phyloP scores from a whole-genome alignment of 2,888 invertebrate species.

The Julus scandinavius region DNA sequence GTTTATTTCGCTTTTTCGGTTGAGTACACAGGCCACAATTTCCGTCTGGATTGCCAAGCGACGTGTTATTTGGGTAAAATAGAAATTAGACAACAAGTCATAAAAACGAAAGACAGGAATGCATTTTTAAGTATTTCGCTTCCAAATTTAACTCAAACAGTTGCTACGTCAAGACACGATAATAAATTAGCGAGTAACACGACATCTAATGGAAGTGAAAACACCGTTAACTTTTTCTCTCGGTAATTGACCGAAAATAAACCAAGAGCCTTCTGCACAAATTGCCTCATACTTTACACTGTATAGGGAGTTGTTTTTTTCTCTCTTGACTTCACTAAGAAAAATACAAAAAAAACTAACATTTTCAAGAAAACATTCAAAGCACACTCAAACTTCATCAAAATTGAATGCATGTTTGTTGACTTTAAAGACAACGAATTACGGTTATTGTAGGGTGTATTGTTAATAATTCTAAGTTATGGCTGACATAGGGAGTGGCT shows the following conservation, averaged over 20 bases:
- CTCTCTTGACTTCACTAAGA: neutral
- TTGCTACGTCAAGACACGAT: slow-evolving; percentile 35
- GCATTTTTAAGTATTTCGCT: slow-evolving; percentile 12
- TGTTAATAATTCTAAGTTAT: slow-evolving; percentile 6
- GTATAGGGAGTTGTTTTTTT: neutral
- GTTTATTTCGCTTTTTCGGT: slow-evolving; percentile 3
- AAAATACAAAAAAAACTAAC: too few relatives aligned
- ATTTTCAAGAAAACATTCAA: neutral
- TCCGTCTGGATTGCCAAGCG: neutral
- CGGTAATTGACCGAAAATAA: slow-evolving; percentile 48
- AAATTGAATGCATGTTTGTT: neutral
- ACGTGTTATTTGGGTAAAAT: slow-evolving; percentile 6
- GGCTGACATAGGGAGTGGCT: neutral
- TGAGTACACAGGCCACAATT: slow-evolving; percentile 9
- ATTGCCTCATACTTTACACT: slow-evolving; percentile 8
- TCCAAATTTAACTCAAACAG: slow-evolving; percentile 42
- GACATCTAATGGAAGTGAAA: slow-evolving; percentile 48
- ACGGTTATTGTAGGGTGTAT: neutral
- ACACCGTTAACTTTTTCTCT: slow-evolving; percentile 2
- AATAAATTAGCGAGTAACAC: slow-evolving; percentile 41
- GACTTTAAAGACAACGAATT: slow-evolving; percentile 5
- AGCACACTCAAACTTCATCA: neutral
- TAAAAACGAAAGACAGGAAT: neutral
- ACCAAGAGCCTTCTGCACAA: slow-evolving; percentile 37
- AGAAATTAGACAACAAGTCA: slow-evolving; percentile 3